Evolutionary conservation across 1,140 invertebrate genomes (phyloP).

Genomic region (Frieseomelitta varia): DNA sequence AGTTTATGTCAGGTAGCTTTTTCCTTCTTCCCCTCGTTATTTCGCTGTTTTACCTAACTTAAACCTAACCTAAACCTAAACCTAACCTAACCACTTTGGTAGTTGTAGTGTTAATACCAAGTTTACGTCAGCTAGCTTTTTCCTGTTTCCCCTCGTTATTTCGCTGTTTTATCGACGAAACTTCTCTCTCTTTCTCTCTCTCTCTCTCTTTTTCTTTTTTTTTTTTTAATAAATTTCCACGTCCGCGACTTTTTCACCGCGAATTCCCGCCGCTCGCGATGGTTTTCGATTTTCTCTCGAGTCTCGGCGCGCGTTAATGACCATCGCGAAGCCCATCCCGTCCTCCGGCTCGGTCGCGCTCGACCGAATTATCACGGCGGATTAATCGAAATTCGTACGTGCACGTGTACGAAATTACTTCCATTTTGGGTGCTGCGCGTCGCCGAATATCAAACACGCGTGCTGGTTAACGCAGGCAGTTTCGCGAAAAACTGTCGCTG

Average conservation of each 20-base stretch:
- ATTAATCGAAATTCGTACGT: slow-evolving; percentile 1
- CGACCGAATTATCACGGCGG: not conserved
- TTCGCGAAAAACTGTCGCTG: not conserved
- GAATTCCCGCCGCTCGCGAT: not conserved
- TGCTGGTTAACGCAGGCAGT: not conserved
- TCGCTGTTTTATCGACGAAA: not conserved
- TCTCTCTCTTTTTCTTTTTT: not conserved
- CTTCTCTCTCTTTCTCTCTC: not conserved
- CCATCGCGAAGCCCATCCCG: no score
- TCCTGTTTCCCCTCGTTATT: no score
- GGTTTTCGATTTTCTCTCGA: not conserved
- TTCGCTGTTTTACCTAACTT: not conserved
- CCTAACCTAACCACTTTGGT: no score
- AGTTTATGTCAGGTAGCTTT: no score
- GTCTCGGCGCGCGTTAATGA: not conserved
- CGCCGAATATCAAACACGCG: slow-evolving; percentile 16
- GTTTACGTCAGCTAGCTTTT: no score
- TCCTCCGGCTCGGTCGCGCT: not conserved
- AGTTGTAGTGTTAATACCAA: no score
- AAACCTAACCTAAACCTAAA: no score
- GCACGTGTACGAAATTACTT: not conserved
- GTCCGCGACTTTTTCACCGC: not conserved
- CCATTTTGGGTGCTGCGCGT: not conserved
- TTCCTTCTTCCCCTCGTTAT: no score
- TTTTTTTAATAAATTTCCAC: not conserved